phyloP scores from a whole-genome alignment of 2,113 vertebrate species.

The Rana temporaria region DNA sequence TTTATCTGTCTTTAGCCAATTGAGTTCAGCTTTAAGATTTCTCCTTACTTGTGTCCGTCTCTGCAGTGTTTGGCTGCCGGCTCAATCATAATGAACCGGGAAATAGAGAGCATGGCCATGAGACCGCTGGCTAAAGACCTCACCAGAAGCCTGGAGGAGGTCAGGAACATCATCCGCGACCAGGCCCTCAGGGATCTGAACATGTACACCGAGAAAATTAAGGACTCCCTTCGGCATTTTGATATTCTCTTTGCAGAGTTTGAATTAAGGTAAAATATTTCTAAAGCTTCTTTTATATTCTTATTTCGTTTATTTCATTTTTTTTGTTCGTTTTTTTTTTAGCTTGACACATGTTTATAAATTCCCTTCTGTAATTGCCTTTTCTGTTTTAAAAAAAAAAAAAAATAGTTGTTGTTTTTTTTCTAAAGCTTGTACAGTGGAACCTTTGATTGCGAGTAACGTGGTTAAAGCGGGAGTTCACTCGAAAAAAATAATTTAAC shows the following conservation, averaged over 20 bases:
- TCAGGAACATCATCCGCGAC: conserved; percentile 90
- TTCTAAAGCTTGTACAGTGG: too few relatives aligned
- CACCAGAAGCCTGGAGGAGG: conserved; percentile 92
- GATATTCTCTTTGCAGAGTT: conserved; percentile 96
- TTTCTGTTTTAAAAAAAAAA: too few relatives aligned
- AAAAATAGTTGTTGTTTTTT: too few relatives aligned
- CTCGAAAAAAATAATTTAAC: too few relatives aligned
- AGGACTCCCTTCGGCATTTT: conserved; percentile 89
- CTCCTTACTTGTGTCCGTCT: conserved; percentile 3
- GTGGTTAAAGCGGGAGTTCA: too few relatives aligned
- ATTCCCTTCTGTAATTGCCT: too few relatives aligned
- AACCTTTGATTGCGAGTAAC: too few relatives aligned
- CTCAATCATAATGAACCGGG: conserved; percentile 98
- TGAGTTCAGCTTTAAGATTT: background rate
- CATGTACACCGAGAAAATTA: conserved; percentile 92
- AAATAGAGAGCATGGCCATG: conserved; percentile 99
- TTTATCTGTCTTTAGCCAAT: background rate
- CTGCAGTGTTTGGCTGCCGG: conserved; percentile 94
- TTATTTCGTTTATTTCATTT: too few relatives aligned
- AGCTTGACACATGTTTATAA: too few relatives aligned
- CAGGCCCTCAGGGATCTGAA: conserved; percentile 94
- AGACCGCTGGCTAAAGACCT: conserved; percentile 93
- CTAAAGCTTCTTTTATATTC: background rate
- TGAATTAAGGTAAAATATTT: conserved; percentile 87
- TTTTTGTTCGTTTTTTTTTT: too few relatives aligned